Evolutionary conservation across 2,797 vertebrate genomes (phyloP).

Genomic region (Neopelma chrysocephalum): DNA sequence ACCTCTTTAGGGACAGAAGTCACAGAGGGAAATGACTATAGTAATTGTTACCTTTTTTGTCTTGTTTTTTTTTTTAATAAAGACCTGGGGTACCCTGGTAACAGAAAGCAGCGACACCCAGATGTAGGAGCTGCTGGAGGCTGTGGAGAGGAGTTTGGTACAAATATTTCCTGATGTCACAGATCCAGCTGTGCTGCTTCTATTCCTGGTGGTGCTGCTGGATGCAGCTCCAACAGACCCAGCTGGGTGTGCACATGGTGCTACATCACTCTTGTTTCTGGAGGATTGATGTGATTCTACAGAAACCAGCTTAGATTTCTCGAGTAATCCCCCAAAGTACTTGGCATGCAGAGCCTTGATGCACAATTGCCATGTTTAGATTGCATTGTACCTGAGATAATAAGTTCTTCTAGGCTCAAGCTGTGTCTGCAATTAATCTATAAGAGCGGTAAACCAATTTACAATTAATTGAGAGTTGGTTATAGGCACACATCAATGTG

Average conservation of each 20-base stretch:
- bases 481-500: neutral
- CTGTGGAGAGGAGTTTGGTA: neutral
- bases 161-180: neutral
- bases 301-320: neutral
- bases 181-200: neutral
- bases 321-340: neutral
- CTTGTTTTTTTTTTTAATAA: neutral
- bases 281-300: neutral
- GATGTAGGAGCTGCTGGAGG: neutral
- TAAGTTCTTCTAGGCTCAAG: neutral
- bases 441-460: neutral
- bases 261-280: neutral
- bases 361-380: neutral
- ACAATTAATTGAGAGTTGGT: neutral
- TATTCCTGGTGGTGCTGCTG: neutral
- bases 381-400: neutral
- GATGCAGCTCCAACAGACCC: neutral
- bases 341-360: neutral
- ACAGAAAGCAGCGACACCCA: neutral
- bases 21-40: neutral
- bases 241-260: accelerated
- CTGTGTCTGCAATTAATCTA: conserved; percentile 9
- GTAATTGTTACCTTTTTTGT: neutral
- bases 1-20: neutral
- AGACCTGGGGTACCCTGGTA: neutral